Evolutionary conservation across 2,797 vertebrate species (phyloP).

Genomic region (Psittacula derbiana): DNA sequence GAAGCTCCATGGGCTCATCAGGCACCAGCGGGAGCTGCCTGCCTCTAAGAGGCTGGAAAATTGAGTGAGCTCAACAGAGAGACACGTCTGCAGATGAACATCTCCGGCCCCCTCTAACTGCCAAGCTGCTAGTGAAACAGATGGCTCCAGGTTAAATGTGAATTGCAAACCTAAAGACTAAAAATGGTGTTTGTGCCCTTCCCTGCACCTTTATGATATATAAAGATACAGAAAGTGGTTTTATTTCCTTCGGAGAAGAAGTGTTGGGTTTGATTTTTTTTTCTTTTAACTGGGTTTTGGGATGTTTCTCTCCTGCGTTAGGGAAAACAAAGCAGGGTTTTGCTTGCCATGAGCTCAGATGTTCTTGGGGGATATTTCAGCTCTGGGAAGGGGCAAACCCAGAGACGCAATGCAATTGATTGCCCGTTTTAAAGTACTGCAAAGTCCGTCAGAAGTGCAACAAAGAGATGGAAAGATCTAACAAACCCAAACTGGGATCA

Average conservation of each 20-base stretch:
- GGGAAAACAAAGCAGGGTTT: neutral
- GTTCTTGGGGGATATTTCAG: neutral
- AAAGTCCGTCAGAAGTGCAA: neutral
- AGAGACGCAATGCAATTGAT: neutral
- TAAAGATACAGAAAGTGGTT: conserved; percentile 26
- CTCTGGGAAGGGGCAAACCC: neutral
- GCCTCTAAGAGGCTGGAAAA: neutral
- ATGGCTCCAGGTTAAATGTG: conserved; percentile 65
- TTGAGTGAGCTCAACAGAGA: neutral
- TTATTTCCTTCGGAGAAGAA: neutral
- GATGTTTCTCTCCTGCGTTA: neutral
- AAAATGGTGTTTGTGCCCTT: conserved; percentile 38
- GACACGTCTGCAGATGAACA: neutral
- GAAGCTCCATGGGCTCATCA: neutral
- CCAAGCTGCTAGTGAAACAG: conserved; percentile 41
- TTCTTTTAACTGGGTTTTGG: neutral
- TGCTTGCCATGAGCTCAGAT: neutral
- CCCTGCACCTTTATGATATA: conserved; percentile 35
- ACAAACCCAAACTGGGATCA: neutral
- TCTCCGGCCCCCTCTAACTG: neutral
- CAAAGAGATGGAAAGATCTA: neutral
- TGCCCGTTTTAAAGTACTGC: neutral
- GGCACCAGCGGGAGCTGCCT: neutral
- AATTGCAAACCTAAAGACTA: conserved; percentile 49
- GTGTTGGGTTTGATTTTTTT: neutral